A percentile compares a stretch with the other conserved stretches of the same genome.
Evolutionary conservation across 2,113 vertebrate genomes (phyloP).

Genomic region (Melanocharis versteri): DNA sequence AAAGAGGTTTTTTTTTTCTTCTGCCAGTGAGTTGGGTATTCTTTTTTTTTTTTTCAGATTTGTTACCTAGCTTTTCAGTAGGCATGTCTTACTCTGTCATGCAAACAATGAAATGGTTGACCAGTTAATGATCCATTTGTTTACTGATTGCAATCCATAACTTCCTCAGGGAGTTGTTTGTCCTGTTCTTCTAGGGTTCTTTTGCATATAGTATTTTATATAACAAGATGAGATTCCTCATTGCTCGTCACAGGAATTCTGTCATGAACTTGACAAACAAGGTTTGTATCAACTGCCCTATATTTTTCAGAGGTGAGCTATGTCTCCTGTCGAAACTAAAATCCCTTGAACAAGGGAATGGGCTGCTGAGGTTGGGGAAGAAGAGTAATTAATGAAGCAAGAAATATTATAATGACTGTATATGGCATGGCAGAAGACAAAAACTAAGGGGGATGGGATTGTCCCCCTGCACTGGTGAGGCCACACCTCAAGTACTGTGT

Average conservation of each 20-base stretch:
- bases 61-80: not conserved
- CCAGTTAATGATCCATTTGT: not conserved
- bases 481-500: not conserved
- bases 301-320: not conserved
- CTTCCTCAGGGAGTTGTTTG: slow-evolving; percentile 23
- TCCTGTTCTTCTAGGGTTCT: slow-evolving; percentile 17
- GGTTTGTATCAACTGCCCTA: not conserved
- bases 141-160: slow-evolving; percentile 24
- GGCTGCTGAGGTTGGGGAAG: not conserved
- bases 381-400: not conserved
- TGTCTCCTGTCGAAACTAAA: not conserved
- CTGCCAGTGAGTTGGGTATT: not conserved
- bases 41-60: not conserved
- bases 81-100: not conserved
- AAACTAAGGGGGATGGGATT: not conserved
- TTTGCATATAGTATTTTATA: not conserved
- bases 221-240: not conserved
- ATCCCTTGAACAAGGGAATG: not conserved
- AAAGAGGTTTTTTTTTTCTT: not conserved
- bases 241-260: not conserved
- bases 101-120: not conserved
- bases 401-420: not conserved
- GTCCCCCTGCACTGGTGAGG: not conserved
- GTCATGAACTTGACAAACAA: not conserved
- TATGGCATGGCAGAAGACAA: not conserved